Percentiles rank a stretch among this genome's conserved stretches.
Conservation (phyloP, 2,797 vertebrate species). For the Chromis chromis region DNA sequence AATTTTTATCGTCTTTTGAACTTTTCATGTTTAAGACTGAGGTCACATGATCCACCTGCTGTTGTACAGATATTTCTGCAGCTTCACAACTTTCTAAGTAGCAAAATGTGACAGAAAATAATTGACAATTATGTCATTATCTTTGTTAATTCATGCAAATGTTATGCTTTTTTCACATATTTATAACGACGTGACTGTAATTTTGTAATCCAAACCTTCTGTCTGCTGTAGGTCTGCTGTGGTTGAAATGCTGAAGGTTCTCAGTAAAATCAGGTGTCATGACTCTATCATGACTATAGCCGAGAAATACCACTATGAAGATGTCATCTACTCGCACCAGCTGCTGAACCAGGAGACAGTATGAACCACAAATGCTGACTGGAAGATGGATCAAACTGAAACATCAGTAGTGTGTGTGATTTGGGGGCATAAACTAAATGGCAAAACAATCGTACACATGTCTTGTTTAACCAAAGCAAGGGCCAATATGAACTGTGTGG, state of each 20-base stretch:
- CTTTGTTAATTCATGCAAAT: not conserved
- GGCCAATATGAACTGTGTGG: not conserved
- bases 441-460: not conserved
- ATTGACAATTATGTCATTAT: not conserved
- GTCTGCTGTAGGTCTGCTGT: conserved; percentile 65
- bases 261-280: conserved; percentile 87
- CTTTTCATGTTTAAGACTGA: not conserved
- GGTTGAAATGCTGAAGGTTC: conserved; percentile 85
- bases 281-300: conserved; percentile 83
- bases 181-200: not conserved
- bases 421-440: not conserved
- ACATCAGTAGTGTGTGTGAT: not conserved
- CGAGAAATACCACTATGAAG: conserved; percentile 86
- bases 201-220: not conserved
- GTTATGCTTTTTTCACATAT: not conserved
- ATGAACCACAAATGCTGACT: conserved; percentile 29
- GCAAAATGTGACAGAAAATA: not conserved
- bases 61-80: too few relatives aligned
- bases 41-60: too few relatives aligned
- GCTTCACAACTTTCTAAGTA: not conserved
- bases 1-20: not conserved
- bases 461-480: not conserved
- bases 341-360: conserved; percentile 71
- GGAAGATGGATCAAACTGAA: not conserved
- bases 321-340: conserved; percentile 81